Conservation (phyloP, 2,888 invertebrate species). For the Diplolepis rosae region DNA sequence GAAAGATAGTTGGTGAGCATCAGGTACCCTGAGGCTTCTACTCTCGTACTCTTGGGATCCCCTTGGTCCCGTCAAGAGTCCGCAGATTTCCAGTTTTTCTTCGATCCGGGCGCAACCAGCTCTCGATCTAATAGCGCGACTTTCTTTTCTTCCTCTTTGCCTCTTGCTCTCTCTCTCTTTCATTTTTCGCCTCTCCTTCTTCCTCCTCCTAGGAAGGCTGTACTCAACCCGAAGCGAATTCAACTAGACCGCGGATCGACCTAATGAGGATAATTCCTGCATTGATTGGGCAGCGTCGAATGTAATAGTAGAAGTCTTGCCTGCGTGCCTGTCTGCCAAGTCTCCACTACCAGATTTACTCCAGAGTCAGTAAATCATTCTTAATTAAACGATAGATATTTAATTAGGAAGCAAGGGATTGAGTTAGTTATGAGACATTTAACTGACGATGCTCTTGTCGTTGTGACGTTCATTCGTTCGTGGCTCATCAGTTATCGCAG, state of each 20-base stretch:
- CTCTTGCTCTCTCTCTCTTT: slow-evolving; percentile 35
- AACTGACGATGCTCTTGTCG: slow-evolving; percentile 39
- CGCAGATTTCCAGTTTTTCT: slow-evolving; percentile 70
- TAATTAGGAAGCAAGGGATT: slow-evolving; percentile 66
- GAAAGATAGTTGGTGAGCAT: slow-evolving; percentile 34
- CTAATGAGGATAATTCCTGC: slow-evolving; percentile 73
- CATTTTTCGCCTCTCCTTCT: not conserved
- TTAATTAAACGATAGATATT: slow-evolving; percentile 73
- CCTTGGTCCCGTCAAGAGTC: slow-evolving; percentile 60
- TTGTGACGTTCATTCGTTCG: slow-evolving; percentile 19
- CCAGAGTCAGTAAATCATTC: slow-evolving; percentile 68
- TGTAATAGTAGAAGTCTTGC: slow-evolving; percentile 51
- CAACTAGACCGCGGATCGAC: slow-evolving; percentile 61
- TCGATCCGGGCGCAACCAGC: slow-evolving; percentile 60
- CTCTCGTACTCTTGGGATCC: slow-evolving; percentile 51
- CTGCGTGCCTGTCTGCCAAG: slow-evolving; percentile 39
- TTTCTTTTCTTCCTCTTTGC: slow-evolving; percentile 48
- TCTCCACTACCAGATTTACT: slow-evolving; percentile 32
- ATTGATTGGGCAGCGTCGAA: slow-evolving; percentile 68
- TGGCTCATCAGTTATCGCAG: slow-evolving; percentile 59
- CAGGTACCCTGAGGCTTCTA: slow-evolving; percentile 37
- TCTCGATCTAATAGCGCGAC: slow-evolving; percentile 67
- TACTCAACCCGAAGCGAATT: slow-evolving; percentile 42
- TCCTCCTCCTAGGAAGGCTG: slow-evolving; percentile 30
- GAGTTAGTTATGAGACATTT: slow-evolving; percentile 67